Evolutionary conservation across 2,888 invertebrate species (phyloP).

Genomic region (Hypolimnas misippus): DNA sequence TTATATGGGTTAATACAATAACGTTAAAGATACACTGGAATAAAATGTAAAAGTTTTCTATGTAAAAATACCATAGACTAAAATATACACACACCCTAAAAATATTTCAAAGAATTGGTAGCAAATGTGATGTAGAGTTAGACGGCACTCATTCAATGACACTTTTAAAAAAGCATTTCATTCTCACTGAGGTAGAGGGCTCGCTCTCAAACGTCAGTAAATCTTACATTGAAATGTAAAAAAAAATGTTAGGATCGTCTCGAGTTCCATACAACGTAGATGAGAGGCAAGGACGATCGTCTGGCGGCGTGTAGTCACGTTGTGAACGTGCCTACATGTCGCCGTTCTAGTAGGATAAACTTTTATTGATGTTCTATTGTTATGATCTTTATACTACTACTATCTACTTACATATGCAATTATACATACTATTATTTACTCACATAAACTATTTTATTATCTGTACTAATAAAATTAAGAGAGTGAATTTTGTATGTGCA

Average conservation of each 20-base stretch:
- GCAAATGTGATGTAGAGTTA: constrained; percentile 45
- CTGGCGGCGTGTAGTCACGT: constrained; percentile 22
- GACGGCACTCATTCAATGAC: constrained; percentile 47
- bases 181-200: constrained; percentile 36
- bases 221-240: constrained; percentile 45
- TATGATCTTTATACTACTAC: too few relatives aligned
- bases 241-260: constrained; percentile 35
- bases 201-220: constrained; percentile 42
- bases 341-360: not conserved
- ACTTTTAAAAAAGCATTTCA: constrained; percentile 46
- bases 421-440: too few relatives aligned
- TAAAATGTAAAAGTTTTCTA: not conserved
- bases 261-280: constrained; percentile 33
- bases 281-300: not conserved
- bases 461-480: too few relatives aligned
- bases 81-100: constrained; percentile 42
- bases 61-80: not conserved
- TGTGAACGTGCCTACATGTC: constrained; percentile 1
- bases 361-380: not conserved
- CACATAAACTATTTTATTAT: too few relatives aligned
- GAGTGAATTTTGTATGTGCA: too few relatives aligned
- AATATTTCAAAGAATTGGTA: constrained; percentile 46
- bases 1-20: too few relatives aligned
- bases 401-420: too few relatives aligned
- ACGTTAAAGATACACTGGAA: too few relatives aligned